phyloP scores from a whole-genome alignment of 2,888 invertebrate genomes.

The Mesorhabditis spiculigera region DNA sequence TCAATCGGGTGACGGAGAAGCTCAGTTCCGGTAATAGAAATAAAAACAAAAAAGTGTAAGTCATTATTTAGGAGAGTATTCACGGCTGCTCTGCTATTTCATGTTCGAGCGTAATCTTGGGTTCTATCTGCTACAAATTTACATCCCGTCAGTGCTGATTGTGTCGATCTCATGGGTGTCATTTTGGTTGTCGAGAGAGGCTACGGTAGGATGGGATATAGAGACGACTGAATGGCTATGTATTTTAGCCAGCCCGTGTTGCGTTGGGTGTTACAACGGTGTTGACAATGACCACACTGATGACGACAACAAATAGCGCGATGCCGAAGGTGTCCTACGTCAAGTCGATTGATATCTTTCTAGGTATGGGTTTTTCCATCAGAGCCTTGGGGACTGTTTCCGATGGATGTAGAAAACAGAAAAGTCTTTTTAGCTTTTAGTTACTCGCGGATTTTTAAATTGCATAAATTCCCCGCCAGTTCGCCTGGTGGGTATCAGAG shows the following conservation, averaged over 20 bases:
- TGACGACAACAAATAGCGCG: constrained; percentile 68
- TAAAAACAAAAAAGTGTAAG: background rate
- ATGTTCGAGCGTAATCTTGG: constrained; percentile 87
- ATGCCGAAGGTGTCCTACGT: constrained; percentile 95
- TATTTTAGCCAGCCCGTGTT: constrained; percentile 38
- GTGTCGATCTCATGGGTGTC: constrained; percentile 47
- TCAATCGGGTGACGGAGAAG: constrained; percentile 34
- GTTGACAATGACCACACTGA: constrained; percentile 70
- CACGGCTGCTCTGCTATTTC: constrained; percentile 51
- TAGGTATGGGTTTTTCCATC: constrained; percentile 29
- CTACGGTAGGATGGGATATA: constrained; percentile 8
- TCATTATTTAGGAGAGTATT: constrained; percentile 57
- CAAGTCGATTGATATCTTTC: constrained; percentile 82
- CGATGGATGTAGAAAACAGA: background rate
- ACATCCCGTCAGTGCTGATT: constrained; percentile 75
- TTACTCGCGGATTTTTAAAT: too few relatives aligned
- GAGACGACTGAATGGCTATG: background rate
- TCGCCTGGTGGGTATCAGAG: too few relatives aligned
- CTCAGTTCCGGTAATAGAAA: constrained; percentile 31
- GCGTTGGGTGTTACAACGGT: constrained; percentile 48
- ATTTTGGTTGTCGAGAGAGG: constrained; percentile 23
- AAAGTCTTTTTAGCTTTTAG: background rate
- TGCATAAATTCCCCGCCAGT: too few relatives aligned
- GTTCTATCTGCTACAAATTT: constrained; percentile 95
- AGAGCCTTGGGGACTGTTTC: background rate